A percentile compares a stretch with the other conserved stretches of the same genome.
These are phyloP conservation scores for Limnothrissa miodon DNA, from an alignment of 2,113 vertebrate species.

Conservation along the genomic window DNA sequence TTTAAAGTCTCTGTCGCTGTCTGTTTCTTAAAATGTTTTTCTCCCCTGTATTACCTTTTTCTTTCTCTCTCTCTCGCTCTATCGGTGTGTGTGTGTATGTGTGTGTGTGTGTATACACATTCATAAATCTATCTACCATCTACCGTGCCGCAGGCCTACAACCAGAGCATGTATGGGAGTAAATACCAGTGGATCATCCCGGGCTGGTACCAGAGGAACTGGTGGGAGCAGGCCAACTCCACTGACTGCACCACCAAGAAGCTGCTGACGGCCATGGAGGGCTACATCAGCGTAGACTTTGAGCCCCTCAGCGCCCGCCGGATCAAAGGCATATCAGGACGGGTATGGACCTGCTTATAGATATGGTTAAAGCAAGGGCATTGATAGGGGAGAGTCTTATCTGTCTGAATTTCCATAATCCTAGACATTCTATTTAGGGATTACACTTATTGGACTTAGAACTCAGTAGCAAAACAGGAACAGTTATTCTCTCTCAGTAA, in stretches of 20 bases:
- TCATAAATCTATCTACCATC: neutral
- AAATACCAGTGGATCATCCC: slow-evolving; percentile 99
- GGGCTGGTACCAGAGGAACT: slow-evolving; percentile 95
- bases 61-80: neutral
- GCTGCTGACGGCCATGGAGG: slow-evolving; percentile 94
- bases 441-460: no score
- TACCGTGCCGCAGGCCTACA: slow-evolving; percentile 76
- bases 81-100: neutral
- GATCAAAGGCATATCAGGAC: slow-evolving; percentile 91
- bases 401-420: no score
- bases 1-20: neutral
- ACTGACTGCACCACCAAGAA: slow-evolving; percentile 90
- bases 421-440: no score
- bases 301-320: slow-evolving; percentile 94
- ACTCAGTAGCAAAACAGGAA: no score
- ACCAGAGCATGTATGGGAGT: slow-evolving; percentile 95
- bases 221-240: slow-evolving; percentile 95
- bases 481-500: no score
- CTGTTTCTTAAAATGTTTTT: neutral
- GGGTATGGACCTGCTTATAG: slow-evolving; percentile 73
- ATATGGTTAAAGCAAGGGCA: neutral
- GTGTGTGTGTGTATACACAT: neutral
- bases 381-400: neutral
- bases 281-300: slow-evolving; percentile 97
- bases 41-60: neutral